Evolutionary conservation across 2,888 invertebrate genomes (phyloP), one percentile per base, ranked within the genome.

Genomic region (Melanotus villosus): DNA sequence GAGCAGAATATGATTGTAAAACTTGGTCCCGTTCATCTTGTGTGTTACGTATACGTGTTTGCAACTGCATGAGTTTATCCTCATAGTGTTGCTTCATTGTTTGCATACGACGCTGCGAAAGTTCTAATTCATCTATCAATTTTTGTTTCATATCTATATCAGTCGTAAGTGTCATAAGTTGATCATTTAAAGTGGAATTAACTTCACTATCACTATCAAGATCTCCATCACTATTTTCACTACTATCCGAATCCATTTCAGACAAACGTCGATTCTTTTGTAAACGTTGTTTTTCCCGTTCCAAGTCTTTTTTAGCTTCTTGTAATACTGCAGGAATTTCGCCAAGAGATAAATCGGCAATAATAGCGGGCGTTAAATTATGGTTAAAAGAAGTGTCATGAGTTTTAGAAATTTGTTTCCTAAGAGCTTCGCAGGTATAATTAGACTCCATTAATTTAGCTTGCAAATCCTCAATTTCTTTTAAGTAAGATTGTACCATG

Each of bases 91-190:
- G 90, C 67, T 93, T 90, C 89, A 98, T 91, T 0, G 93, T 90
- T 58, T 94, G 92, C 81, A 98, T 88, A 52, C 96, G 87, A 60
- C 93, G 89, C 82, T 98, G 97, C 0, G 95, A 95, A 65, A 92
- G 86, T 83, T 99, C 98, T 74, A 99, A 84, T 80, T 98, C 97
- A 79, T 97, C 96, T 72, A 99, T 97, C 45, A 99, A 87, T 65
- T 95, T 93, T 76, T 97, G 94, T 83, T 99, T 99, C 63, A 97
- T 93, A 81, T 95, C 95, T 74, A 99, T 98, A 84, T 98, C 97
- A 50, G 94, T 94, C 65, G 96, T 97, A 12, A 99, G 86, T 7
- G 94, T 93, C 10, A 96, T 94, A 68, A 99, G 86, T 82, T 97
- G 95, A 26, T 93, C 93, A 75, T 94, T 89, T 71, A 92, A 89